Evolutionary conservation across 1,140 invertebrate species (phyloP), one percentile per base, ranked within the genome.

Genomic region (Drosophila ficusphila): DNA sequence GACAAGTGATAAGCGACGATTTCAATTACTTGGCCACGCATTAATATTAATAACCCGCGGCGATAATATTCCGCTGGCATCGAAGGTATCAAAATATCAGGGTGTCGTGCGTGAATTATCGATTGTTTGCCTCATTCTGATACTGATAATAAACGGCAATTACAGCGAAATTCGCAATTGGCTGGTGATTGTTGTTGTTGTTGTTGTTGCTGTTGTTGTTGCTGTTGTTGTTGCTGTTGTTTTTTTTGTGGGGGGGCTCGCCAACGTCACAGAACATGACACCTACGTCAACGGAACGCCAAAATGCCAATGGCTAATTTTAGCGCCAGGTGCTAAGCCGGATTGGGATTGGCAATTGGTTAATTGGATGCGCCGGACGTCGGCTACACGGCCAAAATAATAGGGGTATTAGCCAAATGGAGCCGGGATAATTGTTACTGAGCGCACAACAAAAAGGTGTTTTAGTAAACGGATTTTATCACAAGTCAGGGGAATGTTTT

Each of bases 101-200:
- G 11, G 16, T 4, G 16, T 5, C 8, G 3, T 29, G 14, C 14
- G 23, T 11, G 27, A 14, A 18, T 46, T 48, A 53, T 49, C 27
- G 21, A 41, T 41, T 47, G 44, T 31, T 42, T 42, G 57, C 16
- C n/a, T 25, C 25, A 14, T 7, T 7, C 33, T 18, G 12, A 7
- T 27, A 12, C 34, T 36, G 51, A 51, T 70, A 78, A 76, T 79
- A 44, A 69, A 18, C 29, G 68, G 46, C 58, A 85, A 81, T 85
- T 85, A 85, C 34, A 54, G 72, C 33, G 77, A 86, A 73, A 53
- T 73, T 73, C 69, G 69, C 69, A 62, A 81, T 76, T 86, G 48
- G 57, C 61, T 21, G 41, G 8, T 5, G 41, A 18, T 41, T n/a
- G n/a, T n/a, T n/a, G n/a, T n/a, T n/a, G n/a, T n/a, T n/a, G n/a